Base-by-base conservation (phyloP, 2,797 vertebrate genomes). In the Merluccius polli region DNA sequence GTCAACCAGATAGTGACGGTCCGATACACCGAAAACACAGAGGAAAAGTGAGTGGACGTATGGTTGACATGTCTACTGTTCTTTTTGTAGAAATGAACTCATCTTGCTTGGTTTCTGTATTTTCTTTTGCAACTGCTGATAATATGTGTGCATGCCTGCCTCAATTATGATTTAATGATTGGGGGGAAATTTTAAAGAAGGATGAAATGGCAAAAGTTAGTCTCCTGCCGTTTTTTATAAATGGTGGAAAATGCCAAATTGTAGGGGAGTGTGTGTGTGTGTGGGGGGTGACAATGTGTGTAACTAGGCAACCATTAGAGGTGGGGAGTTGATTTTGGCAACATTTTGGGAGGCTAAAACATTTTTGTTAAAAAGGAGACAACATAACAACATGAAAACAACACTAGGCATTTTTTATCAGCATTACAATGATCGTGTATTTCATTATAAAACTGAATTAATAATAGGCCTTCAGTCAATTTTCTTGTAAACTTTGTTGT, bases 1-100 rank as follows among this genome's bases (percentile, higher is more conserved):
- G 87, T 88, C 70, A 94, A 95, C 52, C 95, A 96, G 84, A 93
- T 98, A 44, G 88, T 97, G 88, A 92, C 96, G 0, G 92, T 97
- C 84, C 94, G 95, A 74, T 97, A 98, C 82, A 94, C 93, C 33
- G 95, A 96, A 82, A 92, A 94, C 10, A 83, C 92, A 69, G 89
- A 89, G 41, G 81, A 96, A 83, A 95, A 95, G 97, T 99, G 89
- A 95, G 94, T 91, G 52, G 21, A 82, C 18, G 31, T 1, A 10
- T n/a, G 21, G 21, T 1, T 59, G 21, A 59, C 52, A 59, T 10
- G 52, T n/a, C 52, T 59, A 52, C 52, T 59, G 18, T 7, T 52
- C 7, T 59, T n/a, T 10, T 59, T 4, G 10, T 24, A 59, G 21
- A 59, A 8, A 48, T 48, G 15, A 48, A 48, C 44, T 48, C 15